Evolutionary conservation across 2,113 vertebrate genomes (phyloP).

Genomic region (Eonycteris spelaea): DNA sequence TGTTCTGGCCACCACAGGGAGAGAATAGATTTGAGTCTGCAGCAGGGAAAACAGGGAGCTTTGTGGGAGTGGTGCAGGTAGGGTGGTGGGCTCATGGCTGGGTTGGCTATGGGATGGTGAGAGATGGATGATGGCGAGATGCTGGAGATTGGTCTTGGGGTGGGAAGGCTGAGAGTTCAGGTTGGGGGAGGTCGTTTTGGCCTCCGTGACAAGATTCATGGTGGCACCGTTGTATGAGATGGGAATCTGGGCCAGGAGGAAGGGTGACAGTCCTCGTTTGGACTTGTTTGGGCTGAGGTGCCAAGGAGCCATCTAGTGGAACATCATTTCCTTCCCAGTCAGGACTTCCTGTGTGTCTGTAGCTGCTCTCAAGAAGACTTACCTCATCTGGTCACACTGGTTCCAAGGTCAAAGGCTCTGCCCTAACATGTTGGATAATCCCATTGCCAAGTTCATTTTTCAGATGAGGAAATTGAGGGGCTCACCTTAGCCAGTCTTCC

Average conservation of each 20-base stretch:
- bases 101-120: not conserved
- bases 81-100: not conserved
- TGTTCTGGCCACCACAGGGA: not conserved
- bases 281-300: no score
- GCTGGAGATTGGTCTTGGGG: not conserved
- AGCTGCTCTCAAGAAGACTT: not conserved
- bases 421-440: not conserved
- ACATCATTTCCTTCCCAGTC: rapidly evolving
- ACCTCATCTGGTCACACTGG: not conserved
- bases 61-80: not conserved
- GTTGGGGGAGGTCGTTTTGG: not conserved
- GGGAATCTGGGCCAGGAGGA: not conserved
- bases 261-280: not conserved
- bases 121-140: not conserved
- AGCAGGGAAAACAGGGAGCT: not conserved
- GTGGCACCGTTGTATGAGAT: not conserved
- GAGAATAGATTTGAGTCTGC: not conserved
- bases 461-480: not conserved
- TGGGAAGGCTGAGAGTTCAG: not conserved
- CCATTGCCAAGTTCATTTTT: not conserved
- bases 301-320: not conserved
- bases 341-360: not conserved
- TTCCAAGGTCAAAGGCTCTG: not conserved
- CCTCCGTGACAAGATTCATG: not conserved
- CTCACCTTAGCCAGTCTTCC: not conserved